A percentile compares a stretch with the other conserved stretches of the same genome.
These are phyloP conservation scores for Lasioglossum malachurum DNA, from an alignment of 2,888 invertebrate species.

Conservation along the genomic window DNA sequence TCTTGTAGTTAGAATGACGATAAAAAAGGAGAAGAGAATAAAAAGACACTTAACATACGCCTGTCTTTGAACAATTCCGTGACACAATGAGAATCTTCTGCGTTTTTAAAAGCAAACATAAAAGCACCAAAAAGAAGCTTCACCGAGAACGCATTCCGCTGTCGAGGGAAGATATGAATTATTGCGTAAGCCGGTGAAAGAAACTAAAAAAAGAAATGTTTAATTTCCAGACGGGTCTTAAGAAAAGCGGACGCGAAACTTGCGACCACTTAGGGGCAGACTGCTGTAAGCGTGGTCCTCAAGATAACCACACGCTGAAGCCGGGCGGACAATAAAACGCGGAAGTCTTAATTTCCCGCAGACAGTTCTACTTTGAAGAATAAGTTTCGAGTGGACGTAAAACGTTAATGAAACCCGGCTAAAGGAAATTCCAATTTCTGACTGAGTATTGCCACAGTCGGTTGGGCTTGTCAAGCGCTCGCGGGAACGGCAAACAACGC, in stretches of 20 bases:
- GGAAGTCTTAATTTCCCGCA: conserved; percentile 2
- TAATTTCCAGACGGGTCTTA: neutral
- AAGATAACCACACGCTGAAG: neutral
- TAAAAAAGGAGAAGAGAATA: no score
- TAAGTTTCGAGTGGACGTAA: conserved; percentile 8
- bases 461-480: neutral
- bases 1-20: no score
- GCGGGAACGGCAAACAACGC: conserved; percentile 20
- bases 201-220: neutral
- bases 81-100: neutral
- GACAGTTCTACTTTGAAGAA: conserved; percentile 1
- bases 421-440: conserved; percentile 1
- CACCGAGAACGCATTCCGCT: neutral
- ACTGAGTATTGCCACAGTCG: neutral
- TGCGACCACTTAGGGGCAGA: neutral
- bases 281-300: neutral
- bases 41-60: no score
- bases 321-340: neutral
- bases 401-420: neutral
- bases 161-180: neutral
- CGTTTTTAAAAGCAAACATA: neutral
- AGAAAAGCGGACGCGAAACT: neutral
- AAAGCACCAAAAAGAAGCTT: neutral
- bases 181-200: neutral
- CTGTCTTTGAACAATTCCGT: no score